A percentile compares a stretch with the other conserved stretches of the same genome.
phyloP scores from a whole-genome alignment of 2,888 invertebrate genomes.

The Hyposoter dolosus region DNA sequence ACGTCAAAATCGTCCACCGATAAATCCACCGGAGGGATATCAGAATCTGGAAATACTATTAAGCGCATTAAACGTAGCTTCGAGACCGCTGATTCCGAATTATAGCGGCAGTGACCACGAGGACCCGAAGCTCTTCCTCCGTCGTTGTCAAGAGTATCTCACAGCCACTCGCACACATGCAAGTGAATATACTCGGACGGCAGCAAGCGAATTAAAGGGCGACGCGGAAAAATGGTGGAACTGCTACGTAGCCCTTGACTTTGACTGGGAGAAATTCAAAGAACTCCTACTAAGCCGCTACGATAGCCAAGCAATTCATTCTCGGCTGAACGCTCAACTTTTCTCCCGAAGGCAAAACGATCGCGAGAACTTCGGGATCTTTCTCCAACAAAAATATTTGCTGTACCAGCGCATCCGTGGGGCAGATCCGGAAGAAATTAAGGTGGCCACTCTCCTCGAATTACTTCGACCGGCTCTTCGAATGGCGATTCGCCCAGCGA shows the following conservation, averaged over 20 bases:
- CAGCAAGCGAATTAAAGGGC: not conserved
- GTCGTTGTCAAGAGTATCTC: conserved; percentile 3
- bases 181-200: not conserved
- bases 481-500: not conserved
- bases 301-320: not conserved
- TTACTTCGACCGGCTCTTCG: not conserved
- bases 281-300: not conserved
- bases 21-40: not conserved
- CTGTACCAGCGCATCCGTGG: not conserved
- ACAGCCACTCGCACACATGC: not conserved
- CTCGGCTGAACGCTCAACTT: not conserved
- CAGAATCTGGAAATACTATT: not conserved
- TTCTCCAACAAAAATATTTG: not conserved
- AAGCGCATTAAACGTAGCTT: not conserved
- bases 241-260: not conserved
- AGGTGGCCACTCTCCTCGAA: not conserved
- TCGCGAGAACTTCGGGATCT: not conserved
- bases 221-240: not conserved
- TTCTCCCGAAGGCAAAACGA: not conserved
- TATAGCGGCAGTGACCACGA: conserved; percentile 4
- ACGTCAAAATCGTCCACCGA: not conserved
- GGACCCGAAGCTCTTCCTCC: conserved; percentile 15
- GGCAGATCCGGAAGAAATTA: not conserved
- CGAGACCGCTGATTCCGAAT: not conserved
- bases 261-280: not conserved